Percentiles rank a stretch among this genome's conserved stretches.
Evolutionary conservation across 2,888 invertebrate species (phyloP).

Genomic region (Azorinus chamasolen): DNA sequence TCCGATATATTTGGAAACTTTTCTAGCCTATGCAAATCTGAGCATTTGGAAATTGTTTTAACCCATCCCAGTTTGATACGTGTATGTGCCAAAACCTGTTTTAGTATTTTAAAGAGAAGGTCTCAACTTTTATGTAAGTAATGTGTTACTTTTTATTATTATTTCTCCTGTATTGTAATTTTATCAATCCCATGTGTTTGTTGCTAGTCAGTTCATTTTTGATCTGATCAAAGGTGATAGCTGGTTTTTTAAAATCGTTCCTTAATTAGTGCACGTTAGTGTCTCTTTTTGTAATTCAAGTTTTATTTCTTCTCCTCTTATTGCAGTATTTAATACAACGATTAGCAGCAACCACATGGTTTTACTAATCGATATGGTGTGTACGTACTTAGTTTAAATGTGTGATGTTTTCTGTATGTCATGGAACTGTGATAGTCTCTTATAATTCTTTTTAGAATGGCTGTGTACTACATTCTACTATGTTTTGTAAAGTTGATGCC

Average conservation of each 20-base stretch:
- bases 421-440: neutral
- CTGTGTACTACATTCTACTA: neutral
- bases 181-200: neutral
- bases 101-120: neutral
- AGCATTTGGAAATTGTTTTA: neutral
- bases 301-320: neutral
- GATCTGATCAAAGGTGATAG: neutral
- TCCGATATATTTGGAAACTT: neutral
- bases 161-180: neutral
- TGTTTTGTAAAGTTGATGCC: neutral
- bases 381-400: no score
- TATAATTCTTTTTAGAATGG: neutral
- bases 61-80: neutral
- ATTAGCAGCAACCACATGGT: no score
- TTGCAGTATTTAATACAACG: neutral
- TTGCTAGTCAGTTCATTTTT: neutral
- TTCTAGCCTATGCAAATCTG: neutral
- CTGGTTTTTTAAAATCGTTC: no score
- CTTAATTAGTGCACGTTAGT: neutral
- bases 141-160: neutral
- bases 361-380: no score
- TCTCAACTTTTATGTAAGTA: neutral
- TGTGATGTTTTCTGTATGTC: no score
- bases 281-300: neutral
- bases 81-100: constrained; percentile 11